Evolutionary conservation across 2,888 invertebrate genomes (phyloP).

Genomic region (Phrixothrix hirtus): DNA sequence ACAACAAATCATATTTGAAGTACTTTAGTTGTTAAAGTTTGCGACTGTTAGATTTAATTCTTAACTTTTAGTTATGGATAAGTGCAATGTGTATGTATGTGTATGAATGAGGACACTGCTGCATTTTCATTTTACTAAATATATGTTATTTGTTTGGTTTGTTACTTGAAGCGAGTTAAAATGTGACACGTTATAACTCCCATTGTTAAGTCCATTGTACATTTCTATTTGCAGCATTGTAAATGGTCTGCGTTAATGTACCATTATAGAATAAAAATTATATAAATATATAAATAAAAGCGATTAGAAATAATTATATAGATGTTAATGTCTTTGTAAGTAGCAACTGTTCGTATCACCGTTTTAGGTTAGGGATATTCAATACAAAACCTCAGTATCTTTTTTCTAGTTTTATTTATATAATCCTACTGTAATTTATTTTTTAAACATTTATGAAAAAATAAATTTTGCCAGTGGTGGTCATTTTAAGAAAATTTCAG

Average conservation of each 20-base stretch:
- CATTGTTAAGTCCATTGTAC: slow-evolving; percentile 26
- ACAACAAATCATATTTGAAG: slow-evolving; percentile 33
- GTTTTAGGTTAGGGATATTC: slow-evolving; percentile 56
- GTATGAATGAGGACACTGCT: slow-evolving; percentile 20
- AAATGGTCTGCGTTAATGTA: slow-evolving; percentile 50
- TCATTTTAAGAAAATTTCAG: no score
- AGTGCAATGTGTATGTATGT: slow-evolving; percentile 53
- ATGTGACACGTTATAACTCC: slow-evolving; percentile 1
- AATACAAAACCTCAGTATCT: slow-evolving; percentile 53
- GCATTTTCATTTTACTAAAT: slow-evolving; percentile 22
- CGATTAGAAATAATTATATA: slow-evolving; percentile 55
- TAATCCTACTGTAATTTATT: no score
- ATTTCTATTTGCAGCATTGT: slow-evolving; percentile 44
- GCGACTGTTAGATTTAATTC: slow-evolving; percentile 54
- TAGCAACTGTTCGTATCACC: slow-evolving; percentile 59
- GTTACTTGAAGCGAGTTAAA: slow-evolving; percentile 1
- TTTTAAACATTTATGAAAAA: no score
- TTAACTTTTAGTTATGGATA: slow-evolving; percentile 51
- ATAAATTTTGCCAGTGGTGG: no score
- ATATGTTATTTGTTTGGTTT: slow-evolving; percentile 6
- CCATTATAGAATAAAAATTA: slow-evolving; percentile 53
- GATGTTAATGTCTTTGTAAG: slow-evolving; percentile 60
- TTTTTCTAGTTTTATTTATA: slow-evolving; percentile 30
- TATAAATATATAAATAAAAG: slow-evolving; percentile 54
- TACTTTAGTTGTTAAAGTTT: slow-evolving; percentile 37